Base-by-base conservation (phyloP, 2,113 vertebrate genomes). In the Bujurquina vittata region DNA sequence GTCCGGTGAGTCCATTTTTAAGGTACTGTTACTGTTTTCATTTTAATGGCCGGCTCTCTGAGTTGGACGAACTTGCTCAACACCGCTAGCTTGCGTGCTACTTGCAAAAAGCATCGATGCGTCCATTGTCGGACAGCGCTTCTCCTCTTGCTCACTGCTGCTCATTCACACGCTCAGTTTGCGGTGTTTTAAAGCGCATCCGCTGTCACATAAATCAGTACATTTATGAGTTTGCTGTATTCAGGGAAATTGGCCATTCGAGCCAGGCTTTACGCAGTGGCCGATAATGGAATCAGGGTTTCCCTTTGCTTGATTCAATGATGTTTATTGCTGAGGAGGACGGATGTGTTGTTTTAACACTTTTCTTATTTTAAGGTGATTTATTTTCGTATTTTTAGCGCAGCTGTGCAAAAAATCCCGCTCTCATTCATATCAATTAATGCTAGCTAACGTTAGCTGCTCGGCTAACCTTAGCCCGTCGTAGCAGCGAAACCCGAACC, bases 251-350 rank as follows among this genome's bases (percentile, higher is more conserved):
- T 10, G 5, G 14, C 22, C 1, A 12, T 1, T 10, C 6, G 2
- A 10, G 4, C 1, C 2, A 7, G 52, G 33, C 4, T 56, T 1
- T 56, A 31, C 26, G 15, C 20, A 26, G 22, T 81, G 89, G 52
- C 85, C 91, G 87, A 86, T 80, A 89, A 80, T 89, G 73, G 85
- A 90, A 89, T 9, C 87, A 80, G 69, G 43, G 75, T 1, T 2
- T 23, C 43, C 55, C 35, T 12, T 26, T 72, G 67, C 46, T 54
- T 46, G 6, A 54, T n/a, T 31, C 26, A 26, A 26, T 12, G 67
- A 52, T 72, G 26, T 72, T 72, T 72, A 54, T 23, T 26, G 1
- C 10, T 8, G 17, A 15, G 7, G 37, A 10, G 1, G 10, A 37
- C 1, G 3, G 11, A 31, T n/a, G 23, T 14, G 37, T 35, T 40